A percentile compares a stretch with the other conserved stretches of the same genome.
Evolutionary conservation across 2,113 vertebrate genomes (phyloP).

Genomic region (Okapia johnstoni): DNA sequence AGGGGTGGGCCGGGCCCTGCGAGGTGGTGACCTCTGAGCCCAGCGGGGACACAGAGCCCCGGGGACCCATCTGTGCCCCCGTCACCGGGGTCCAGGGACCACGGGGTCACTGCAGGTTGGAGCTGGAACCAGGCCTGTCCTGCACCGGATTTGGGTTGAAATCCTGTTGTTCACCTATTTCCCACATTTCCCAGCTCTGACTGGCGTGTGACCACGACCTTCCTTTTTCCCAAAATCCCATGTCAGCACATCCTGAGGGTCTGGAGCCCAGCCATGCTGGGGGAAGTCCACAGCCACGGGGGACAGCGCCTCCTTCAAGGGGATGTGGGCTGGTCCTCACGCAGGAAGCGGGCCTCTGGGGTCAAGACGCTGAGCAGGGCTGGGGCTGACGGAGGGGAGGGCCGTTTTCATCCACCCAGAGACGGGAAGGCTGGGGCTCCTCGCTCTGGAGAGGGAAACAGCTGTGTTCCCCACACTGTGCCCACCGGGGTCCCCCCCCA

Average conservation of each 20-base stretch:
- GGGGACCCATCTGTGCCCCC: rapidly evolving
- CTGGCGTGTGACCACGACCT: rapidly evolving
- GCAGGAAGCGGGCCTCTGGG: not conserved
- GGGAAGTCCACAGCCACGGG: rapidly evolving
- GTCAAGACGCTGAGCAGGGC: rapidly evolving
- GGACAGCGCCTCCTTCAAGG: rapidly evolving
- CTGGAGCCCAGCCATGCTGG: rapidly evolving
- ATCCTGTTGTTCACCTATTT: rapidly evolving
- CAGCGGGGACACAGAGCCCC: rapidly evolving
- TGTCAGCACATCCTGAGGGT: not conserved
- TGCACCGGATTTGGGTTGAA: rapidly evolving
- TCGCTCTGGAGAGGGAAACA: not conserved
- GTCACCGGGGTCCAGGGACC: rapidly evolving
- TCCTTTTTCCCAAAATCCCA: not conserved
- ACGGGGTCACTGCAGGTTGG: rapidly evolving
- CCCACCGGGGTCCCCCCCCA: rapidly evolving
- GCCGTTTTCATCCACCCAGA: not conserved
- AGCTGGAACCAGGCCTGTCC: rapidly evolving
- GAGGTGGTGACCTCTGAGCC: not conserved
- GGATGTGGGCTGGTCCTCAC: not conserved
- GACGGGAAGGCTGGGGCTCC: rapidly evolving
- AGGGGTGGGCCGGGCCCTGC: rapidly evolving
- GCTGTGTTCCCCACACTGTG: rapidly evolving
- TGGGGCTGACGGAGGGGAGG: not conserved
- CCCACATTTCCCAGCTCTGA: not conserved